Percentiles rank a stretch among this genome's conserved stretches.
These are phyloP conservation scores for Metacarcinus magister DNA, from an alignment of 2,888 invertebrate species.

Conservation along the genomic window DNA sequence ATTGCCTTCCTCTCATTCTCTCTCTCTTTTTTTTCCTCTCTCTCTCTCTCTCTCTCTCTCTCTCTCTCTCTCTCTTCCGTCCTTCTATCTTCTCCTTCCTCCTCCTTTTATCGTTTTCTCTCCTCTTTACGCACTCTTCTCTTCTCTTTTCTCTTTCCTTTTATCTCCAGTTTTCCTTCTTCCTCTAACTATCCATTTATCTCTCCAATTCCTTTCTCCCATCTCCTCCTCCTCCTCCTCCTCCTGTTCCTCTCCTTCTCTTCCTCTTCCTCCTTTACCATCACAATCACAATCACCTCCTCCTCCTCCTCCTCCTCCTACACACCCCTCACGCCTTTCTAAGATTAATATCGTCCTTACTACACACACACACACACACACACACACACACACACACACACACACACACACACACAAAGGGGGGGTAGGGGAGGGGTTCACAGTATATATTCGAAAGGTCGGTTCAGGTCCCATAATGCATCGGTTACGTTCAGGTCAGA, in stretches of 20 bases:
- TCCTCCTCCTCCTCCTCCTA: neutral
- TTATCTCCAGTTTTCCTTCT: neutral
- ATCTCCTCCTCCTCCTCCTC: neutral
- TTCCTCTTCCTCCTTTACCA: neutral
- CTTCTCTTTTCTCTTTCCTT: neutral
- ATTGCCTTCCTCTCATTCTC: neutral
- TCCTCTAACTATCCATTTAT: neutral
- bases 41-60: neutral
- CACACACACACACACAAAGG: conserved; percentile 28
- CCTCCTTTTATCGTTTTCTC: neutral
- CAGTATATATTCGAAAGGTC: neutral
- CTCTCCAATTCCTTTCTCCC: neutral
- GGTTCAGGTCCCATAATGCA: neutral
- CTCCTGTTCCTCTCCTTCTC: neutral
- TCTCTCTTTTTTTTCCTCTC: neutral
- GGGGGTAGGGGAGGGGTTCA: neutral
- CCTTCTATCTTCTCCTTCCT: neutral
- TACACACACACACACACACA: conserved; percentile 64
- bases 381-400: conserved; percentile 63
- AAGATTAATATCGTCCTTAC: conserved; percentile 28
- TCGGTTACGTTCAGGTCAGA: conserved; percentile 5
- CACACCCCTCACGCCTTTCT: neutral
- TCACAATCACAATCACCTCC: neutral
- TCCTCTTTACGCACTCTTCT: neutral
- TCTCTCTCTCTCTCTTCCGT: neutral